phyloP scores from a whole-genome alignment of 2,113 vertebrate species.

The Leucosticte australis region DNA sequence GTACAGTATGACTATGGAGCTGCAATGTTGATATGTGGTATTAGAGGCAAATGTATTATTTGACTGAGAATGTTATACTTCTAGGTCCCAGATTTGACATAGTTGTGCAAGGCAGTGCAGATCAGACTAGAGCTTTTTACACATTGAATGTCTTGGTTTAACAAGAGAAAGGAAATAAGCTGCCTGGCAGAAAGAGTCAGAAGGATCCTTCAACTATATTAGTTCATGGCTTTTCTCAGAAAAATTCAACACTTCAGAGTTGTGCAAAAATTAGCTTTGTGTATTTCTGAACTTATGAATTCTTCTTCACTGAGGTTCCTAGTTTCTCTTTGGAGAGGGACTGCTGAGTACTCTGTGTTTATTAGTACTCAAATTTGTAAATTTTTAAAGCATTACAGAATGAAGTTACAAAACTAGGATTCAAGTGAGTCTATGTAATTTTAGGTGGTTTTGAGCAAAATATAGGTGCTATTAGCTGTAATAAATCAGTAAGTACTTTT shows the following conservation, averaged over 20 bases:
- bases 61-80: not conserved
- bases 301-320: not conserved
- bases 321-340: not conserved
- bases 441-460: not conserved
- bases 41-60: not conserved
- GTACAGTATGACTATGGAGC: not conserved
- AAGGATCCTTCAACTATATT: not conserved
- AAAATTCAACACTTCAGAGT: not conserved
- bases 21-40: not conserved
- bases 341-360: not conserved
- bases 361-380: not conserved
- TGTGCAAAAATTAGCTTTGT: not conserved
- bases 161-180: not conserved
- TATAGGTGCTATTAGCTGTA: not conserved
- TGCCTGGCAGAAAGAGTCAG: not conserved
- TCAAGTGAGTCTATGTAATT: not conserved
- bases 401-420: not conserved
- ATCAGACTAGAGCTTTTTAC: not conserved
- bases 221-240: not conserved
- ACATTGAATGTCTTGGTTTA: not conserved
- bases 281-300: not conserved
- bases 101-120: not conserved
- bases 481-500: not conserved
- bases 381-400: not conserved
- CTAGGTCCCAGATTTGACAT: not conserved